Percentiles rank a stretch among this genome's conserved stretches.
Conservation (phyloP, 2,888 invertebrate species). For the Cynaeus angustus region DNA sequence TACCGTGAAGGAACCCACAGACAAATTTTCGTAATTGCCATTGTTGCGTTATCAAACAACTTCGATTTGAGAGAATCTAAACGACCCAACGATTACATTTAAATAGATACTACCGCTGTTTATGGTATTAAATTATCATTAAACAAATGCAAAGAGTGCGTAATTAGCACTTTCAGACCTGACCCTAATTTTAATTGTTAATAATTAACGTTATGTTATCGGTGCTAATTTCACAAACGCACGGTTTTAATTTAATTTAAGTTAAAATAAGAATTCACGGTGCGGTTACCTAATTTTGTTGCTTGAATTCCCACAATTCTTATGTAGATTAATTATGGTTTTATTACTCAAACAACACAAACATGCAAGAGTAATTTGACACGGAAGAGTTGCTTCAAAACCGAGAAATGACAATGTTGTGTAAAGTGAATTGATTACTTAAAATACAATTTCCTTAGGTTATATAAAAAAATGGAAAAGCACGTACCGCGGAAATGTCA, state of each 20-base stretch:
- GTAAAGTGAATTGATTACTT: too few species aligned
- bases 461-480: too few species aligned
- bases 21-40: constrained; percentile 19
- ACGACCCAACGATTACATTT: constrained; percentile 14
- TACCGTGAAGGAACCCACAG: constrained; percentile 2
- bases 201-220: constrained; percentile 22
- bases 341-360: too few species aligned
- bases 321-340: too few species aligned
- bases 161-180: constrained; percentile 25
- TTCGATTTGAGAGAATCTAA: constrained; percentile 25
- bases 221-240: constrained; percentile 18
- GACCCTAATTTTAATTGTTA: constrained; percentile 31
- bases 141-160: constrained; percentile 22
- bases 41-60: constrained; percentile 18
- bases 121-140: constrained; percentile 30
- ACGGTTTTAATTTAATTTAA: constrained; percentile 11
- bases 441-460: too few species aligned
- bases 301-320: too few species aligned
- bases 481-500: too few species aligned
- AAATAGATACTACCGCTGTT: constrained; percentile 14
- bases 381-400: too few species aligned
- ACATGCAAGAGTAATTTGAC: too few species aligned
- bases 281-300: too few species aligned
- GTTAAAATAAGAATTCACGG: too few species aligned
- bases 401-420: too few species aligned